phyloP scores from a whole-genome alignment of 2,113 vertebrate species.

The Bettongia penicillata region DNA sequence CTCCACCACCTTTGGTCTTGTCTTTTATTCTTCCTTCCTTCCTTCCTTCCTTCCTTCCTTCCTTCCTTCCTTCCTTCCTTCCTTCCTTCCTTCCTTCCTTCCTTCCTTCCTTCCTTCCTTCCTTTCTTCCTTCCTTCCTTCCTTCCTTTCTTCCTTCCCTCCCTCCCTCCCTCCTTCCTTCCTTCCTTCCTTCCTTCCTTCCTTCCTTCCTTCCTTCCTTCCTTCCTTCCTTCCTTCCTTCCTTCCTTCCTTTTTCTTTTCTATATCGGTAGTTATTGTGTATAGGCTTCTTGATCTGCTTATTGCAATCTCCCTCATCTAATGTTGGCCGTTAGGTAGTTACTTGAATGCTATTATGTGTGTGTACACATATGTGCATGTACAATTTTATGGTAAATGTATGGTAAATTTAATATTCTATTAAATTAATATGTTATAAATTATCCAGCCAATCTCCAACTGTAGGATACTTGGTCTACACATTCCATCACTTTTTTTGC shows the following conservation, averaged over 20 bases:
- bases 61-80: no score
- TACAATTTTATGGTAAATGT: not conserved
- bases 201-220: no score
- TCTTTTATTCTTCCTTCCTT: no score
- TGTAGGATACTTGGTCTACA: not conserved
- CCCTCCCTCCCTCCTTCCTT: no score
- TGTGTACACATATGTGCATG: not conserved
- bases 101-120: no score
- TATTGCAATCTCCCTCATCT: not conserved
- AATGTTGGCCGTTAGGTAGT: not conserved
- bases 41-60: no score
- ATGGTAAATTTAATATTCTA: not conserved
- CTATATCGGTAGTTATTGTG: not conserved
- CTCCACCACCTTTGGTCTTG: fast-evolving
- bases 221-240: no score
- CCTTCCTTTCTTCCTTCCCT: no score
- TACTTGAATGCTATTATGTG: not conserved
- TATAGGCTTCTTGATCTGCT: not conserved
- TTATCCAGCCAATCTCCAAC: not conserved
- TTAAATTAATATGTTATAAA: not conserved
- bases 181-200: no score
- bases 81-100: not conserved
- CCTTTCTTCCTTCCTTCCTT: not conserved
- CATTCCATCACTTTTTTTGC: not conserved
- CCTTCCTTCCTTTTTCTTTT: not conserved